Conservation (phyloP, 2,888 invertebrate species). For the Agonopterix alstromeriana region DNA sequence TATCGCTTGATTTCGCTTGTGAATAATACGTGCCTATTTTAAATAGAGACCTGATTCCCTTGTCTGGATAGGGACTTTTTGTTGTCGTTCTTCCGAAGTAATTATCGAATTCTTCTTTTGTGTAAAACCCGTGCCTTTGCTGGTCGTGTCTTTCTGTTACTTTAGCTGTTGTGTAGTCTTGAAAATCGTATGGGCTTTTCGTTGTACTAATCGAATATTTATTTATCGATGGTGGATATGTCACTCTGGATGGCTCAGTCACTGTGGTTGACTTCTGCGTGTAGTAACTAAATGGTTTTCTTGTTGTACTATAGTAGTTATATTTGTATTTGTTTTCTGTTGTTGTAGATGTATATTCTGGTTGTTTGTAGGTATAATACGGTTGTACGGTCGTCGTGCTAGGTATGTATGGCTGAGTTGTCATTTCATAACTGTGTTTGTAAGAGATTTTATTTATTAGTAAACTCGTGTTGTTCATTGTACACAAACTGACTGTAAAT, state of each 20-base stretch:
- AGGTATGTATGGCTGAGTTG: constrained; percentile 63
- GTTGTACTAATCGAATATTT: constrained; percentile 70
- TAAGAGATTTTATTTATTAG: constrained; percentile 48
- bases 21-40: constrained; percentile 68
- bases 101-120: constrained; percentile 51
- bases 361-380: constrained; percentile 10
- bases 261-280: constrained; percentile 11
- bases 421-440: constrained; percentile 61
- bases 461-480: constrained; percentile 28
- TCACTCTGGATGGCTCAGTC: constrained; percentile 11
- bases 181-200: constrained; percentile 75
- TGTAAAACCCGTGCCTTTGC: constrained; percentile 52
- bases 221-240: constrained; percentile 45
- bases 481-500: constrained; percentile 44
- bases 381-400: constrained; percentile 44
- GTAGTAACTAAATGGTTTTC: constrained; percentile 5
- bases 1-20: constrained; percentile 60
- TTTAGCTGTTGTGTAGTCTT: constrained; percentile 55
- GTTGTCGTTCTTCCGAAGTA: constrained; percentile 69
- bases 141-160: constrained; percentile 29
- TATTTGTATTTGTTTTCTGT: constrained; percentile 39
- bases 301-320: constrained; percentile 34
- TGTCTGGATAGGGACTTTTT: constrained; percentile 64
- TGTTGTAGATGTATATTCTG: constrained; percentile 23
- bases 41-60: constrained; percentile 53